Evolutionary conservation across 1,140 invertebrate genomes (phyloP).

Genomic region (Bombus picipes): DNA sequence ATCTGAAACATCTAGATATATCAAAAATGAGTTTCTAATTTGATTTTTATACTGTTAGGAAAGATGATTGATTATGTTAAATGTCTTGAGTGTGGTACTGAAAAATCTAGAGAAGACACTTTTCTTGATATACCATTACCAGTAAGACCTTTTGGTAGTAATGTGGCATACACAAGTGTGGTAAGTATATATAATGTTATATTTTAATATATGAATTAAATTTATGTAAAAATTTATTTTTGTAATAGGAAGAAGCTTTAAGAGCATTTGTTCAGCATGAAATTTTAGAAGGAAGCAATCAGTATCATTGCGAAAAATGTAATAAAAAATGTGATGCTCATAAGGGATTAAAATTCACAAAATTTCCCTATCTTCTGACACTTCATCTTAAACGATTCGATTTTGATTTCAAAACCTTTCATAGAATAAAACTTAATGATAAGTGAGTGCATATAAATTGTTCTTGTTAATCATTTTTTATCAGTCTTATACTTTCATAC

Average conservation of each 20-base stretch:
- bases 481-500: slow-evolving; percentile 4
- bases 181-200: slow-evolving; percentile 80
- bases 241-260: slow-evolving; percentile 90
- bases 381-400: slow-evolving; percentile 96
- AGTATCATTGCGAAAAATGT: slow-evolving; percentile 95
- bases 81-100: slow-evolving; percentile 93
- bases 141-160: slow-evolving; percentile 92
- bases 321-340: slow-evolving; percentile 95
- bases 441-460: slow-evolving; percentile 84
- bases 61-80: slow-evolving; percentile 97
- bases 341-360: slow-evolving; percentile 94
- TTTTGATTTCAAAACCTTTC: slow-evolving; percentile 94
- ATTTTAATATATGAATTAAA: background rate
- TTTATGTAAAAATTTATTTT: slow-evolving; percentile 25
- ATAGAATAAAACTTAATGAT: slow-evolving; percentile 95
- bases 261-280: slow-evolving; percentile 94
- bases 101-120: slow-evolving; percentile 92
- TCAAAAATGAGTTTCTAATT: slow-evolving; percentile 34
- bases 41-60: slow-evolving; percentile 83
- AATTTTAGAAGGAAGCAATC: slow-evolving; percentile 92
- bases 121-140: slow-evolving; percentile 95
- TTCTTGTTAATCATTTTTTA: background rate
- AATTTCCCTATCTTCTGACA: slow-evolving; percentile 94
- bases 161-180: slow-evolving; percentile 90
- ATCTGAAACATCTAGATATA: slow-evolving; percentile 24